Conservation (phyloP, 1,140 invertebrate species). For the Teleopsis dalmanni region DNA sequence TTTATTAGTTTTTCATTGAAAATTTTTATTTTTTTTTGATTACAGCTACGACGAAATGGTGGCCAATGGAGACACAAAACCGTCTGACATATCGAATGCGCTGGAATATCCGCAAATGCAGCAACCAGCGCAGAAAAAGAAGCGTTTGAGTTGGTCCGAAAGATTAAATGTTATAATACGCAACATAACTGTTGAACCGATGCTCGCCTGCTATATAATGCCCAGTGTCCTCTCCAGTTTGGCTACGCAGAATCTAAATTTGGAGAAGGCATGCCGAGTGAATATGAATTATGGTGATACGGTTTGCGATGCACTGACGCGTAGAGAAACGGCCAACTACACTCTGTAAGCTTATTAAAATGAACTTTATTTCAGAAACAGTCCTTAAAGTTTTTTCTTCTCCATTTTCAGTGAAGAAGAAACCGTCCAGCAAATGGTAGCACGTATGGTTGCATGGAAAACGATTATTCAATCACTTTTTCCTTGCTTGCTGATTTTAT, state of each 20-base stretch:
- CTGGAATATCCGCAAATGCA: no score
- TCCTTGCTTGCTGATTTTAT: slow-evolving; percentile 66
- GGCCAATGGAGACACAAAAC: no score
- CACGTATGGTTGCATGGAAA: slow-evolving; percentile 72
- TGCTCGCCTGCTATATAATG: slow-evolving; percentile 71
- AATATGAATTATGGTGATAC: slow-evolving; percentile 63
- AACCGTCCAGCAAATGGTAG: slow-evolving; percentile 66
- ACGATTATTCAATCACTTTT: slow-evolving; percentile 66
- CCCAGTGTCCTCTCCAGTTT: slow-evolving; percentile 67
- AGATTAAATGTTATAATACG: slow-evolving; percentile 50
- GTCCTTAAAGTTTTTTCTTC: background rate
- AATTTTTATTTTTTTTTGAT: no score
- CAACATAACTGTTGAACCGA: slow-evolving; percentile 71
- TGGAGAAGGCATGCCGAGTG: slow-evolving; percentile 76
- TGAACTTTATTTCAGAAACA: background rate
- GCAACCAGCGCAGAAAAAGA: background rate
- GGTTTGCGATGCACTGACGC: slow-evolving; percentile 64
- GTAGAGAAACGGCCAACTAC: slow-evolving; percentile 61
- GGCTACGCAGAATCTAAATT: slow-evolving; percentile 71
- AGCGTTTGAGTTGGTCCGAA: slow-evolving; percentile 46
- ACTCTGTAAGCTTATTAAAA: slow-evolving; percentile 42
- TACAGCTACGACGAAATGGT: no score
- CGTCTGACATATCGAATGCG: no score
- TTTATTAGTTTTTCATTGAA: no score
- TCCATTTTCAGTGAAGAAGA: slow-evolving; percentile 51